These are phyloP conservation scores for Caenorhabditis briggsae DNA, from an alignment of 1,140 invertebrate species.

Conservation along the genomic window DNA sequence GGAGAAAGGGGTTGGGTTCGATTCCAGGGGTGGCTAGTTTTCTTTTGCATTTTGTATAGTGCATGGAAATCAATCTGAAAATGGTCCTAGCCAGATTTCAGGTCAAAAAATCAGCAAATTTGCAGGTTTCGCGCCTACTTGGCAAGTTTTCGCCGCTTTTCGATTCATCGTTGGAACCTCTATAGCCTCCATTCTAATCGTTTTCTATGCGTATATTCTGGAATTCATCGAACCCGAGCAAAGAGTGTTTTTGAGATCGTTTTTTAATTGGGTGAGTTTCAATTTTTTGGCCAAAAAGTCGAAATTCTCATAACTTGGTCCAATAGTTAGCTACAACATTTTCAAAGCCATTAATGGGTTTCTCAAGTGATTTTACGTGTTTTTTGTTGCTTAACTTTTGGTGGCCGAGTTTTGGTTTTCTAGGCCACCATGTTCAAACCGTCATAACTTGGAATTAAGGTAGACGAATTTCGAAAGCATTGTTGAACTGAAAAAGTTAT, in stretches of 20 bases:
- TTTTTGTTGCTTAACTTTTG: no score
- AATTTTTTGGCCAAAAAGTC: neutral
- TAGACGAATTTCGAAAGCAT: no score
- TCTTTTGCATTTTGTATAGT: constrained; percentile 50
- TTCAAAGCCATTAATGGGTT: no score
- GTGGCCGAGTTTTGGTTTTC: no score
- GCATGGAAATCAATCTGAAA: no score
- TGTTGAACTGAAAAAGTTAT: no score
- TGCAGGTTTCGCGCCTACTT: constrained; percentile 59
- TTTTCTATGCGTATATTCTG: constrained; percentile 63
- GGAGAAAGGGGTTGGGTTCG: constrained; percentile 76
- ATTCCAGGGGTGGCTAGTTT: constrained; percentile 73
- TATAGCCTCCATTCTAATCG: constrained; percentile 58
- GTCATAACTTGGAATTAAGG: no score
- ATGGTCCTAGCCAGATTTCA: no score
- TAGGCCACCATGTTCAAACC: no score
- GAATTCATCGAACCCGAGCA: constrained; percentile 62
- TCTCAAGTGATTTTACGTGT: no score
- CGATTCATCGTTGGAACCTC: constrained; percentile 57
- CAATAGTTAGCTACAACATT: neutral
- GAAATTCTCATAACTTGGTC: neutral
- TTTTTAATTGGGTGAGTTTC: constrained; percentile 62
- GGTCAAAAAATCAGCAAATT: neutral
- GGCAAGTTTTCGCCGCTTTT: constrained; percentile 57
- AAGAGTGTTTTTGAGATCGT: constrained; percentile 61